phyloP scores from a whole-genome alignment of 2,113 vertebrate genomes.

The Mormoops blainvillei region DNA sequence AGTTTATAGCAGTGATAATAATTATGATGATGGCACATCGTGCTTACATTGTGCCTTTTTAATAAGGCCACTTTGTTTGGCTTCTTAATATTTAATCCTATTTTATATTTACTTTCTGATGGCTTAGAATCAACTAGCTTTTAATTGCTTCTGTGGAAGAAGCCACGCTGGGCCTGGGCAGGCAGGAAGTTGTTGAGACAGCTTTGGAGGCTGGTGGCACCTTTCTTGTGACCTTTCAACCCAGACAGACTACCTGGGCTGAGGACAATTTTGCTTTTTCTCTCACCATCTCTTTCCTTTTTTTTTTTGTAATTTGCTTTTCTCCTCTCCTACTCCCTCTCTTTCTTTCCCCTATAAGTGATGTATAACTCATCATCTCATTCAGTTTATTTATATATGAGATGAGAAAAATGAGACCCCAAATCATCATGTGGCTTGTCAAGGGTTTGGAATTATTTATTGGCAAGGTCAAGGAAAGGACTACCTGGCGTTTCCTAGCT shows the following conservation, averaged over 20 bases:
- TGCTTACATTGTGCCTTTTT: slow-evolving; percentile 42
- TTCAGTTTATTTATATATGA: not conserved
- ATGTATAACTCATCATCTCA: not conserved
- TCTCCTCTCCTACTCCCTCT: not conserved
- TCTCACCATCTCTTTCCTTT: not conserved
- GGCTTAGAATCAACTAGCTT: slow-evolving; percentile 17
- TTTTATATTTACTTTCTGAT: slow-evolving; percentile 61
- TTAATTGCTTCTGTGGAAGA: slow-evolving; percentile 35
- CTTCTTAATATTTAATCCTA: slow-evolving; percentile 68
- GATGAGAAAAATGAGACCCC: not conserved
- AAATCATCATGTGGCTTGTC: not conserved
- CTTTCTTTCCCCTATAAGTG: not conserved
- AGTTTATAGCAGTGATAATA: slow-evolving; percentile 41
- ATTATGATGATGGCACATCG: not conserved
- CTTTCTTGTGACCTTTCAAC: not conserved
- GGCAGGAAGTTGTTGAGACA: not conserved
- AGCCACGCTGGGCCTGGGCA: not conserved
- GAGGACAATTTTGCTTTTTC: not conserved
- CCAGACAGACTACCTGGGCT: not conserved
- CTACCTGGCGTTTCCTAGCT: not conserved
- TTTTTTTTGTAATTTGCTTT: not conserved
- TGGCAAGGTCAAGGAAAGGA: not conserved
- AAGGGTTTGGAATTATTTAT: not conserved
- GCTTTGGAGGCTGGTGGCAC: not conserved
- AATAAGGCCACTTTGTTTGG: slow-evolving; percentile 60